phyloP scores from a whole-genome alignment of 1,140 invertebrate species.

The Bombus superbus region DNA sequence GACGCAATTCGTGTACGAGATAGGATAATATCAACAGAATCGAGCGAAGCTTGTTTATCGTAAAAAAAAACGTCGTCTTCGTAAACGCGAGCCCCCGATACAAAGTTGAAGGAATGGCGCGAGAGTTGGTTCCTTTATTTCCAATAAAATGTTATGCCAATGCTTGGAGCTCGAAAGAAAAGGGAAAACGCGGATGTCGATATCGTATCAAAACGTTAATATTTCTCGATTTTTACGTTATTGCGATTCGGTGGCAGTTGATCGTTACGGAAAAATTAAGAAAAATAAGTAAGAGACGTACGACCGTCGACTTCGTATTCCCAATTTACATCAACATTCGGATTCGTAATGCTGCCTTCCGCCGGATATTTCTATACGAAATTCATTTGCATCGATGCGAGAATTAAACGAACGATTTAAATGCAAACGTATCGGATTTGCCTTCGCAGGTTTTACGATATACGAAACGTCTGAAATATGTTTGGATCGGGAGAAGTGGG shows the following conservation, averaged over 20 bases:
- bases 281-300: background rate
- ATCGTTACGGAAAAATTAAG: background rate
- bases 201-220: background rate
- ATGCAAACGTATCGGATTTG: background rate
- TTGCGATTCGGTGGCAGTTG: background rate
- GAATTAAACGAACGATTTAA: background rate
- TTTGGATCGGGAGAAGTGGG: background rate
- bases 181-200: background rate
- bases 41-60: background rate
- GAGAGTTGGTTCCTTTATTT: background rate
- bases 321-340: background rate
- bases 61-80: too few species aligned
- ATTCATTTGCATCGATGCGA: background rate
- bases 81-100: background rate
- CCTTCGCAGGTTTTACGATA: background rate
- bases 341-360: background rate
- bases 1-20: background rate
- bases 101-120: background rate
- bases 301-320: background rate
- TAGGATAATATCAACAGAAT: background rate
- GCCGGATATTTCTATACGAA: background rate
- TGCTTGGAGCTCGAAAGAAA: background rate
- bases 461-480: background rate
- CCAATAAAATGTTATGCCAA: background rate
- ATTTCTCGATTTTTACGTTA: background rate